Evolutionary conservation across 2,888 invertebrate genomes (phyloP).

Genomic region (Diarsia mendica): DNA sequence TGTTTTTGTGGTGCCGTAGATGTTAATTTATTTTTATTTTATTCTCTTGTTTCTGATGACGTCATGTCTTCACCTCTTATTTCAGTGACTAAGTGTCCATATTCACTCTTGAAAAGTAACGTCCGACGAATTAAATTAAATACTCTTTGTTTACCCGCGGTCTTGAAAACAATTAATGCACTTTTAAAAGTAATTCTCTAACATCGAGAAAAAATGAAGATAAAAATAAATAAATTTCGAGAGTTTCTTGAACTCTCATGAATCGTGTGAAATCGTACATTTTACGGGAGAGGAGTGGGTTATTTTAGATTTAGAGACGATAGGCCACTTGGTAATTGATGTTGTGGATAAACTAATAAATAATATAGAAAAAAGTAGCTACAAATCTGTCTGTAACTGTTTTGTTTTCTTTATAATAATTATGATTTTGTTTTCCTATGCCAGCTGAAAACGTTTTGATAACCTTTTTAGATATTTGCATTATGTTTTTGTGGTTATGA

Average conservation of each 20-base stretch:
- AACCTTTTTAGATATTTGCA: not conserved
- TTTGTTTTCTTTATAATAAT: not conserved
- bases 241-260: conserved; percentile 48
- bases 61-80: no score
- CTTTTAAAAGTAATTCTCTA: conserved; percentile 18
- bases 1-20: no score
- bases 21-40: no score
- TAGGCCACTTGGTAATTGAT: not conserved
- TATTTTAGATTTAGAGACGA: conserved; percentile 16
- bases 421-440: not conserved
- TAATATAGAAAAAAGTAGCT: not conserved
- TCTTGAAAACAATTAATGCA: conserved; percentile 18
- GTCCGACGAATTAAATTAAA: not conserved
- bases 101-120: not conserved
- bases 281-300: conserved; percentile 16
- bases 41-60: no score
- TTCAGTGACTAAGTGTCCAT: no score
- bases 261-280: conserved; percentile 17
- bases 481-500: not conserved
- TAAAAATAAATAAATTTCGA: conserved; percentile 44
- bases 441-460: not conserved
- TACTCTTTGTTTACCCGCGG: not conserved
- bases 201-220: not conserved
- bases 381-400: not conserved
- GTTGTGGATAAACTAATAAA: not conserved